Conservation (phyloP, 1,140 invertebrate species). For the Zaprionus davidi region DNA sequence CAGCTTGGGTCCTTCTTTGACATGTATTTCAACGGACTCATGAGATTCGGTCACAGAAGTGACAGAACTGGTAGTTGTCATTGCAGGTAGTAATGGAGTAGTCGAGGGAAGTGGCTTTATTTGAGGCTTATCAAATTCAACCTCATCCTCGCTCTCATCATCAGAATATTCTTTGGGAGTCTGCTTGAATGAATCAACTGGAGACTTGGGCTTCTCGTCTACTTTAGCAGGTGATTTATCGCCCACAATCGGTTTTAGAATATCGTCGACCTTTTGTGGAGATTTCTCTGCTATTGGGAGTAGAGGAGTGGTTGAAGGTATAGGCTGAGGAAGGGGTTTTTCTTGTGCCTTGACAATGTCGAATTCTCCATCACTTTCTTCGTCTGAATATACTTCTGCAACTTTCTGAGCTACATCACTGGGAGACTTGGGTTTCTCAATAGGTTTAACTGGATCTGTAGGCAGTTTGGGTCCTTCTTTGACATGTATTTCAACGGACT, state of each 20-base stretch:
- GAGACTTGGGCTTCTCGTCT: conserved; percentile 22
- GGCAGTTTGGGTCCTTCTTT: too few species aligned
- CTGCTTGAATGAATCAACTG: not conserved
- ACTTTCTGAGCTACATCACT: too few species aligned
- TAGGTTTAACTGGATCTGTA: too few species aligned
- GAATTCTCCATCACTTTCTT: not conserved
- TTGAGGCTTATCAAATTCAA: too few species aligned
- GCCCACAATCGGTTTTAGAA: not conserved
- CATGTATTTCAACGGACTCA: conserved; percentile 5
- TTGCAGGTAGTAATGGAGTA: not conserved
- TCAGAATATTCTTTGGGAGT: too few species aligned
- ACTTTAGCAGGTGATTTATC: conserved; percentile 8
- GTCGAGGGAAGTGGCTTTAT: not conserved
- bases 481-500: too few species aligned
- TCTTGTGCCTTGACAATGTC: not conserved
- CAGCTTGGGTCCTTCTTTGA: conserved; percentile 1
- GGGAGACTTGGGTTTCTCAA: too few species aligned
- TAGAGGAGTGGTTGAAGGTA: not conserved
- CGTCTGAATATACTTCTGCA: not conserved
- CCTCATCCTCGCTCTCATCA: too few species aligned
- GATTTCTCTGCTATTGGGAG: conserved; percentile 7
- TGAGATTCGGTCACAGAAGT: conserved; percentile 3
- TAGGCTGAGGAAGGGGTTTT: not conserved
- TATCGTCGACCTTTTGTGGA: not conserved
- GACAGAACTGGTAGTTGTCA: not conserved